Evolutionary conservation across 2,797 vertebrate genomes (phyloP).

Genomic region (Dryobates pubescens): DNA sequence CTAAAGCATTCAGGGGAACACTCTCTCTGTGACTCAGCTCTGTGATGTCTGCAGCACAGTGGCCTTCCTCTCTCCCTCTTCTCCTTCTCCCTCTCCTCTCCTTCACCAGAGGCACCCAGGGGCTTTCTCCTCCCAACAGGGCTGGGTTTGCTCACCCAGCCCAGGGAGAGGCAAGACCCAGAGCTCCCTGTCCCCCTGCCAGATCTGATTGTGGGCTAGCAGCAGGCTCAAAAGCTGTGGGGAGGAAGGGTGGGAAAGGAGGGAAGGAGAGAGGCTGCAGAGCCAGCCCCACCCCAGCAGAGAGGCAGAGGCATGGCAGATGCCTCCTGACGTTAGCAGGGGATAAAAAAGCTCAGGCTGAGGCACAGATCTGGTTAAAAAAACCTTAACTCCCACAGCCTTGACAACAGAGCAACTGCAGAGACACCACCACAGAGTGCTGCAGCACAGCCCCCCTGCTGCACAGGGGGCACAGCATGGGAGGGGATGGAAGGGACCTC

Average conservation of each 20-base stretch:
- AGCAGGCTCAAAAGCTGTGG: constrained; percentile 46
- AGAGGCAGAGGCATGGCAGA: not conserved
- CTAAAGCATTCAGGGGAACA: not conserved
- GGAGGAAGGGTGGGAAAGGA: constrained; percentile 56
- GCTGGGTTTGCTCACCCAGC: not conserved
- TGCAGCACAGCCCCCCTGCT: not conserved
- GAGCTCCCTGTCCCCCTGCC: constrained; percentile 9
- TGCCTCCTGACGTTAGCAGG: not conserved
- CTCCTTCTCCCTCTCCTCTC: not conserved
- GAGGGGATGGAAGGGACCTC: too few relatives aligned
- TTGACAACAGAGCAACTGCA: constrained; percentile 52
- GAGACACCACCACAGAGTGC: not conserved
- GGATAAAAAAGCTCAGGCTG: not conserved
- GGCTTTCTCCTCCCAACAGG: not conserved
- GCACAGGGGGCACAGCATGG: not conserved
- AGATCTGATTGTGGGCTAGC: constrained; percentile 35
- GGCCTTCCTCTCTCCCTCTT: not conserved
- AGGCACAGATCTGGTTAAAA: constrained; percentile 38
- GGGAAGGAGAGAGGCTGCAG: constrained; percentile 35
- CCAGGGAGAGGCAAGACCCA: not conserved
- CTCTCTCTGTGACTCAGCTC: not conserved
- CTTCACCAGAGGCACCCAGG: not conserved
- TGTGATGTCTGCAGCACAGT: not conserved
- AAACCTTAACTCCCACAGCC: constrained; percentile 2
- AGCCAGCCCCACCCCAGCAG: constrained; percentile 7